phyloP scores from a whole-genome alignment of 2,113 vertebrate genomes.

The Stigmatopora nigra region DNA sequence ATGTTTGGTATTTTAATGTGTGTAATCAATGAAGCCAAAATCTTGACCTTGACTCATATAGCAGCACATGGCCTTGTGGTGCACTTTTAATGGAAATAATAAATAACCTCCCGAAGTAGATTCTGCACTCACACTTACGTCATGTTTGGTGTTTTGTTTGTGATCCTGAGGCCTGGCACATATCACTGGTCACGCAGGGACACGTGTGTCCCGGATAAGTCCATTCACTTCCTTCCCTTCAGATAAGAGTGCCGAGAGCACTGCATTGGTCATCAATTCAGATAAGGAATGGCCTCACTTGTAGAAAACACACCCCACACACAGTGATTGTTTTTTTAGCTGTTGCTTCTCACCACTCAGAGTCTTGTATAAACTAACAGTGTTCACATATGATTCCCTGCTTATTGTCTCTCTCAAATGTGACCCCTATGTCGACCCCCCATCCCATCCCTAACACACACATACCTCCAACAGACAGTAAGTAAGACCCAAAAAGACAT shows the following conservation, averaged over 20 bases:
- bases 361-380: slow-evolving; percentile 24
- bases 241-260: slow-evolving; percentile 61
- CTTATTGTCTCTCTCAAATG: slow-evolving; percentile 46
- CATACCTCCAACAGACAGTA: slow-evolving; percentile 55
- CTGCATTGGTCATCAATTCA: slow-evolving; percentile 48
- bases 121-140: slow-evolving; percentile 23
- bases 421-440: slow-evolving; percentile 50
- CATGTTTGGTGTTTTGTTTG: slow-evolving; percentile 34
- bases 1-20: not conserved
- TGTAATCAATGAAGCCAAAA: not conserved
- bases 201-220: slow-evolving; percentile 63
- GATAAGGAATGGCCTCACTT: slow-evolving; percentile 53
- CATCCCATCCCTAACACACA: slow-evolving; percentile 7
- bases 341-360: slow-evolving; percentile 47
- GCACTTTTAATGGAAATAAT: not conserved
- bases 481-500: slow-evolving; percentile 64
- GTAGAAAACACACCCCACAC: slow-evolving; percentile 13
- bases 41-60: not conserved
- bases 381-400: slow-evolving; percentile 38
- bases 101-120: slow-evolving; percentile 27
- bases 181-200: slow-evolving; percentile 45
- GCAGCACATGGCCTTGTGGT: not conserved
- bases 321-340: slow-evolving; percentile 56
- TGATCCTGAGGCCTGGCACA: slow-evolving; percentile 48
- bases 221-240: slow-evolving; percentile 62